Evolutionary conservation across 2,888 invertebrate species (phyloP), one percentile per base, ranked within the genome.

Genomic region (Spodoptera littoralis): DNA sequence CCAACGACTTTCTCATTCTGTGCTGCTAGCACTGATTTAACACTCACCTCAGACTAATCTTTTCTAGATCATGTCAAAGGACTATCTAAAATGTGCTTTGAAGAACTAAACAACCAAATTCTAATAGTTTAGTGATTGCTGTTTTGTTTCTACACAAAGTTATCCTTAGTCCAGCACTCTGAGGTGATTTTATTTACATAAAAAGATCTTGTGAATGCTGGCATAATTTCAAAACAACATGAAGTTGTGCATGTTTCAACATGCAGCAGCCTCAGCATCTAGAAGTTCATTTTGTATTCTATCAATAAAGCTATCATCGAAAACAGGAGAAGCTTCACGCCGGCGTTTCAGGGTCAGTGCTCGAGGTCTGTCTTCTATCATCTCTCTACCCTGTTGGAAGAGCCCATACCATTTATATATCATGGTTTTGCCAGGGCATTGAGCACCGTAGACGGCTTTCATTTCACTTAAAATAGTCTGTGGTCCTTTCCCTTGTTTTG

Each of bases 331-430:
- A 9, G 9, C 27, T 1, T 42, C 11, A 11, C 41, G 49, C 50
- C 50, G 46, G 0, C 43, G 48, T 53, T 73, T 70, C 24, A 60
- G 43, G 45, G 42, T 73, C 30, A 67, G 36, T 45, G 57, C 6
- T 43, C 70, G 55, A 24, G 71, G 70, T 44, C 62, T 62, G 22
- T 79, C 81, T 81, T 82, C 80, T 74, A 80, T 69, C 45, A 70
- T 74, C 12, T 77, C 71, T 60, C 73, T 67, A 30, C 77, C 73
- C 48, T 75, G 66, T 65, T 80, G 81, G 60, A 81, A 80, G 4
- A 73, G 59, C 1, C 68, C 46, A 64, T 73, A 75, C 77, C 79
- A 79, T 59, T 77, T 79, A 50, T 77, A 79, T 43, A 79, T 51
- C 71, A 77, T 77, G 11, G 67, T 70, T 73, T 80, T 80, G 43